Base-by-base conservation (phyloP, 2,888 invertebrate species). In the Merodon equestris region DNA sequence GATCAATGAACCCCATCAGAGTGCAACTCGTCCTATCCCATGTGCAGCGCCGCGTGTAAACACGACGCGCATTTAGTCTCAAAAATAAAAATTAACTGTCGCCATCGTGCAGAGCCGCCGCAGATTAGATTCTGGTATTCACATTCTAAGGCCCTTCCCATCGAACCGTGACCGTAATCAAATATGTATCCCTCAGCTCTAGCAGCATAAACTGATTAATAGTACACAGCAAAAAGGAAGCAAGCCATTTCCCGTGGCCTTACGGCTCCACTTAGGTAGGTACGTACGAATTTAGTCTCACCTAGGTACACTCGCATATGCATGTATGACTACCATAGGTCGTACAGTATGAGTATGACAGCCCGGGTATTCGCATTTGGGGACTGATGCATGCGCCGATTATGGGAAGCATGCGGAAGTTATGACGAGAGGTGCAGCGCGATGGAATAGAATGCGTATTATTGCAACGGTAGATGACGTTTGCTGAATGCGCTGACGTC, bases 161-260 rank as follows among this genome's bases (percentile, higher is more conserved):
- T 34, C 58, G 64, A 75, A 58, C 51, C 63, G 14, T 36, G 34
- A 15, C 44, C 54, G 40, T 60, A 56, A 63, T 57, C 75, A 64
- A 75, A 53, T 64, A 58, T 56, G 1, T n/a, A n/a, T 27, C 7
- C 61, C 57, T 1, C 19, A 10, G 40, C 40, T 42, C 36, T 17
- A 17, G 40, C 38, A 51, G 71, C 9, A 7, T 48, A 50, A 76
- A 60, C 72, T 76, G 66, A 76, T 72, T 72, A 76, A 76, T 76
- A 66, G 50, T 40, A 44, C 38, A 44, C 48, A 58, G 18, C 58
- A 34, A 40, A 64, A 42, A 51, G 56, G 64, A 72, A 57, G 60
- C 54, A 54, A 66, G 48, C 60, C 60, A 54, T 63, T 60, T 63
- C 64, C 58, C 60, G 44, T 27, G 27, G 42, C 44, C 60, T 42